phyloP scores from a whole-genome alignment of 2,113 vertebrate genomes.

The Bufo gargarizans region DNA sequence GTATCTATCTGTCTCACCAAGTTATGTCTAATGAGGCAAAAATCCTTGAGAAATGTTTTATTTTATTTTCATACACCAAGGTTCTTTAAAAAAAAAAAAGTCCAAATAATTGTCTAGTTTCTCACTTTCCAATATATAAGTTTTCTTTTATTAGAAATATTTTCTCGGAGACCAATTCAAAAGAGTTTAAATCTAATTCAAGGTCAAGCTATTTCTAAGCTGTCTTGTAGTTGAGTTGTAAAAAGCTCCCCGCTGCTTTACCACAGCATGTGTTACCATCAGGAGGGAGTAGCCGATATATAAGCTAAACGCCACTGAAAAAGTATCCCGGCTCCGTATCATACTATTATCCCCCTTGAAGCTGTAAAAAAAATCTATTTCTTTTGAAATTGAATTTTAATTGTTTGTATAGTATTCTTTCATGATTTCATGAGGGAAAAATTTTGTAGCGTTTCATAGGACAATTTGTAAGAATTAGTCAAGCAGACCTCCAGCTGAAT shows the following conservation, averaged over 20 bases:
- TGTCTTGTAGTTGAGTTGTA: constrained; percentile 51
- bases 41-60: not conserved
- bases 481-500: not conserved
- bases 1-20: not conserved
- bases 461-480: constrained; percentile 6
- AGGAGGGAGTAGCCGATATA: constrained; percentile 23
- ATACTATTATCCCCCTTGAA: constrained; percentile 23
- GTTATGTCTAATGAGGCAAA: constrained; percentile 20
- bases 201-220: constrained; percentile 53
- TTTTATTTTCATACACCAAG: not conserved
- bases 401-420: not conserved
- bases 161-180: constrained; percentile 32
- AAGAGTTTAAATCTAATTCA: constrained; percentile 53
- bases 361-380: constrained; percentile 4
- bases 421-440: not conserved
- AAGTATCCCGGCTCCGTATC: not conserved
- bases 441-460: not conserved
- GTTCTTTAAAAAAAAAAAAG: not conserved
- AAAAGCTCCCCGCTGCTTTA: constrained; percentile 46
- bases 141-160: constrained; percentile 1
- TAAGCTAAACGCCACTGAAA: constrained; percentile 22
- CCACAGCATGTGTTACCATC: constrained; percentile 45
- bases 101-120: constrained; percentile 3
- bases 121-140: not conserved
- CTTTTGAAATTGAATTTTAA: constrained; percentile 4